phyloP scores from a whole-genome alignment of 1,140 invertebrate species.

The Tenebrio molitor region DNA sequence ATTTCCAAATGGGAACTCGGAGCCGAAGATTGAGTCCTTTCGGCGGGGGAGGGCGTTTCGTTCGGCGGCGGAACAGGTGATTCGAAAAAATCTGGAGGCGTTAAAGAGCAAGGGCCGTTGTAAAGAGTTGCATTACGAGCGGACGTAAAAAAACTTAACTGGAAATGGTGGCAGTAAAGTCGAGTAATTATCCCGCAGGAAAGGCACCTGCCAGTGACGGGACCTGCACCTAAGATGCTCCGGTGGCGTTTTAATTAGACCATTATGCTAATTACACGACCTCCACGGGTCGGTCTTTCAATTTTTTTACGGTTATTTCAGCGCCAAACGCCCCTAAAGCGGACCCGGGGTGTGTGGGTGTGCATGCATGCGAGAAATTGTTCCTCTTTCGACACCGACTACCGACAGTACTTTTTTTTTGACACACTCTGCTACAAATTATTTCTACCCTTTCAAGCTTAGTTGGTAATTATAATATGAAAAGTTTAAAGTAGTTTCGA shows the following conservation, averaged over 20 bases:
- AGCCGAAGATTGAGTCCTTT: conserved; percentile 47
- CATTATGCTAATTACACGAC: conserved; percentile 63
- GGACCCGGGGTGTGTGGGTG: no score
- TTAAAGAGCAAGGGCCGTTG: conserved; percentile 35
- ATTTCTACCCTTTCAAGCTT: no score
- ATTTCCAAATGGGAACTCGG: conserved; percentile 50
- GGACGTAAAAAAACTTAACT: conserved; percentile 43
- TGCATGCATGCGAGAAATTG: no score
- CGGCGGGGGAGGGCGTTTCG: neutral
- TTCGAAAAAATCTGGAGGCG: conserved; percentile 13
- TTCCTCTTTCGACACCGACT: no score
- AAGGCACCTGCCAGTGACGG: conserved; percentile 60
- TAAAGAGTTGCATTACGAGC: conserved; percentile 51
- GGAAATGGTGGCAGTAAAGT: conserved; percentile 41
- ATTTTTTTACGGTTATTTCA: conserved; percentile 52
- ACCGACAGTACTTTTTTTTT: no score
- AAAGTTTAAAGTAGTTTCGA: no score
- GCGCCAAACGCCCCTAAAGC: neutral
- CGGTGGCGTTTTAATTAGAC: conserved; percentile 61
- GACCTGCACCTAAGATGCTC: conserved; percentile 59
- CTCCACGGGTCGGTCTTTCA: conserved; percentile 56
- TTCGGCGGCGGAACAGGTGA: neutral
- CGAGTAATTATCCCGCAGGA: conserved; percentile 56
- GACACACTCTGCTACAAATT: no score
- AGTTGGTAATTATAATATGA: no score